Percentiles rank a stretch among this genome's conserved stretches.
These are phyloP conservation scores for Aegithalos caudatus DNA, from an alignment of 2,113 vertebrate genomes.

Conservation along the genomic window DNA sequence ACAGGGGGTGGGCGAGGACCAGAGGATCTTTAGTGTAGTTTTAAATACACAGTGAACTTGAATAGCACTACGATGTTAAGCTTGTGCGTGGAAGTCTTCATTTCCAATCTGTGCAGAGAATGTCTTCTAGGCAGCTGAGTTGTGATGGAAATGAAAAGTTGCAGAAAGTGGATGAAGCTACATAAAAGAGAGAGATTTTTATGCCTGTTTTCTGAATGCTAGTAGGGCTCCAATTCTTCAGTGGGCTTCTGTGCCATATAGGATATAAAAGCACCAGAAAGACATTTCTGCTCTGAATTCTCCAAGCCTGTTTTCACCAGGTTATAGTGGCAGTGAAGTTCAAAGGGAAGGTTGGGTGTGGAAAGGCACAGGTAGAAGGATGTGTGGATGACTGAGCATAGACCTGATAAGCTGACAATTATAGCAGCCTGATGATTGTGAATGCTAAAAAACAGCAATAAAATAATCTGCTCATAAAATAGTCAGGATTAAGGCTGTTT, in stretches of 20 bases:
- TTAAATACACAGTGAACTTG: background rate
- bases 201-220: background rate
- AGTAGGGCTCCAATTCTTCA: background rate
- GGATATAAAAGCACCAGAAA: background rate
- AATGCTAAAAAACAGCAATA: background rate
- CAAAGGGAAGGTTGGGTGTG: background rate
- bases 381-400: background rate
- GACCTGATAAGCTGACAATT: background rate
- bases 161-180: background rate
- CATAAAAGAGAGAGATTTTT: background rate
- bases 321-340: background rate
- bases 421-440: background rate
- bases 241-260: fast-evolving
- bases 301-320: background rate
- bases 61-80: background rate
- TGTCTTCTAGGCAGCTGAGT: background rate
- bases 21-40: background rate
- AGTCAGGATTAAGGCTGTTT: background rate
- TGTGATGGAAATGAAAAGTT: background rate
- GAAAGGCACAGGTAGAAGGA: background rate
- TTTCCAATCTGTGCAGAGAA: background rate
- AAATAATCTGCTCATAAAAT: background rate
- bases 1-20: background rate
- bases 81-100: background rate
- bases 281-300: background rate